phyloP scores from a whole-genome alignment of 1,140 invertebrate species.

The Chelonus insularis region DNA sequence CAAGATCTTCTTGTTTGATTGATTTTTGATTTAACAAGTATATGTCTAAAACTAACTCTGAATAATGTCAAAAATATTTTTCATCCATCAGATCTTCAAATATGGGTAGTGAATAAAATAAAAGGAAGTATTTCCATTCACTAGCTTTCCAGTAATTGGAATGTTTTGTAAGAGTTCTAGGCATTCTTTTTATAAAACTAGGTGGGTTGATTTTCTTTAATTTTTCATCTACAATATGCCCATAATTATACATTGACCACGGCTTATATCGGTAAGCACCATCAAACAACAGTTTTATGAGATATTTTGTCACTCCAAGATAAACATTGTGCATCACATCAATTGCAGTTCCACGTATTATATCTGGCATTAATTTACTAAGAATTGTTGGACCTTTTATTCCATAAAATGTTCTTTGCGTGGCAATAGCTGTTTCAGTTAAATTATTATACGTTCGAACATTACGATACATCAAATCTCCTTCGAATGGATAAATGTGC shows the following conservation, averaged over 20 bases:
- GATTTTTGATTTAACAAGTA: constrained; percentile 26
- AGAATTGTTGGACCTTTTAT: constrained; percentile 27
- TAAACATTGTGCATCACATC: constrained; percentile 14
- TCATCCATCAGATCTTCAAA: constrained; percentile 17
- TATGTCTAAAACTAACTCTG: constrained; percentile 29
- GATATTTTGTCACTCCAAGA: background rate
- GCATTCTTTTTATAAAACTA: constrained; percentile 25
- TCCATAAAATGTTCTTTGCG: constrained; percentile 12
- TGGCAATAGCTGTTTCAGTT: constrained; percentile 9
- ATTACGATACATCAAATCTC: background rate
- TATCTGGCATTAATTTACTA: background rate
- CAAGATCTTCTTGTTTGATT: constrained; percentile 18
- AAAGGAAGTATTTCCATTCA: constrained; percentile 10
- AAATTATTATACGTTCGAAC: background rate
- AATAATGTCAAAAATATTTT: constrained; percentile 29
- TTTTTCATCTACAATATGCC: constrained; percentile 16
- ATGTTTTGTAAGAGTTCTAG: constrained; percentile 24
- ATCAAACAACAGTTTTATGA: constrained; percentile 16
- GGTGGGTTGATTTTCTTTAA: constrained; percentile 21
- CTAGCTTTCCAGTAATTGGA: constrained; percentile 12
- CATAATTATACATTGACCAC: constrained; percentile 3
- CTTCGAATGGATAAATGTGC: too few species aligned
- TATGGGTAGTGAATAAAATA: constrained; percentile 18
- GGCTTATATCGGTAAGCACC: constrained; percentile 5
- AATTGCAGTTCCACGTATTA: constrained; percentile 4